Evolutionary conservation across 2,797 vertebrate genomes (phyloP).

Genomic region (Parotocinclus haroldoi): DNA sequence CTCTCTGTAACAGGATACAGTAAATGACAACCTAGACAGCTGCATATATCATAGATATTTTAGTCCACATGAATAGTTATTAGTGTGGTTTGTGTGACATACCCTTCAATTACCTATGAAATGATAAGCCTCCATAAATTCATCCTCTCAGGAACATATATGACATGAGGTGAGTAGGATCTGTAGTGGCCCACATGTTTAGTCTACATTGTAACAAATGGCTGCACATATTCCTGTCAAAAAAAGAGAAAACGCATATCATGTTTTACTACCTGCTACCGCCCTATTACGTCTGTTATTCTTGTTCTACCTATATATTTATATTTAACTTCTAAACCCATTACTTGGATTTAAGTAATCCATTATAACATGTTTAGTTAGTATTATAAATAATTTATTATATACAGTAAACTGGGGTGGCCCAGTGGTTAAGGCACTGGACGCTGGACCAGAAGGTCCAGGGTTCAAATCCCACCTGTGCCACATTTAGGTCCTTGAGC

Average conservation of each 20-base stretch:
- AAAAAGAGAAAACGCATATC: not conserved
- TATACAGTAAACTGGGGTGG: no score
- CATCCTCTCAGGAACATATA: constrained; percentile 27
- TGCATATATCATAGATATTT: constrained; percentile 28
- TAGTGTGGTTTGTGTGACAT: constrained; percentile 29
- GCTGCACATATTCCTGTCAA: constrained; percentile 29
- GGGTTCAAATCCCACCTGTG: no score
- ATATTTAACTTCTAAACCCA: no score
- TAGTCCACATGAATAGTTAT: constrained; percentile 15
- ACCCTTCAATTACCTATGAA: constrained; percentile 39
- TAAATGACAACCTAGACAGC: constrained; percentile 11
- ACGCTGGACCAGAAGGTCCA: no score
- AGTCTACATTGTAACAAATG: constrained; percentile 49
- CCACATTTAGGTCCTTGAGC: no score
- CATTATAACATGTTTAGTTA: no score
- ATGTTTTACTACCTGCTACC: no score
- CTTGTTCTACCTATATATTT: no score
- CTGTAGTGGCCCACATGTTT: constrained; percentile 50
- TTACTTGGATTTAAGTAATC: no score
- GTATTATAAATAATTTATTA: no score
- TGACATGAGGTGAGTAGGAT: constrained; percentile 27
- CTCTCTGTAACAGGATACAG: constrained; percentile 7
- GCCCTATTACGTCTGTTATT: no score
- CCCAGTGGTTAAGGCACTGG: no score
- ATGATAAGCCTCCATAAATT: constrained; percentile 43